Percentiles rank a stretch among this genome's conserved stretches.
Evolutionary conservation across 2,113 vertebrate genomes (phyloP).

Genomic region (Hemibagrus wyckioides): DNA sequence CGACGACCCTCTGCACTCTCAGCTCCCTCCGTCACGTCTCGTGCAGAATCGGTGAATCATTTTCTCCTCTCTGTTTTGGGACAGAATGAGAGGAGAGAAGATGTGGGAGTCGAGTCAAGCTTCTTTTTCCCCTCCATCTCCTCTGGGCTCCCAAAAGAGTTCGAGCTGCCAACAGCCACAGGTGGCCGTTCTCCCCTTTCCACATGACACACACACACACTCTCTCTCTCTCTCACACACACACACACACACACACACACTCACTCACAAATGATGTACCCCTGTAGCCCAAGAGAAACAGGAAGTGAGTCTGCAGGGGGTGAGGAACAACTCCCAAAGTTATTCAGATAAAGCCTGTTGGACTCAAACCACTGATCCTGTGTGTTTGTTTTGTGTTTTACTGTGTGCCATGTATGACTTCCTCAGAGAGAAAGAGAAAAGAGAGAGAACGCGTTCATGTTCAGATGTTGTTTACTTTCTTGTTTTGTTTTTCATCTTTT

Average conservation of each 20-base stretch:
- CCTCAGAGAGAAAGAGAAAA: not conserved
- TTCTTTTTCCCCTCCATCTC: slow-evolving; percentile 44
- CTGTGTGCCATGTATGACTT: not conserved
- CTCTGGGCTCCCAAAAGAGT: slow-evolving; percentile 44
- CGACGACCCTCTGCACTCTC: not conserved
- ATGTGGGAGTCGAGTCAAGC: slow-evolving; percentile 23
- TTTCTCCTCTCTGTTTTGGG: slow-evolving; percentile 25
- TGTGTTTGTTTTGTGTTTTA: slow-evolving; percentile 8
- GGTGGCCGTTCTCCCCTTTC: slow-evolving; percentile 43
- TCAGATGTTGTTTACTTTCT: not conserved
- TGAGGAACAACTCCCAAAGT: slow-evolving; percentile 27
- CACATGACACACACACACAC: not conserved
- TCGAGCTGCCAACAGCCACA: slow-evolving; percentile 53
- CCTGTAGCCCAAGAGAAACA: slow-evolving; percentile 47
- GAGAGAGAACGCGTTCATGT: not conserved
- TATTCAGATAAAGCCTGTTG: slow-evolving; percentile 3
- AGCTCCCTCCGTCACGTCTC: not conserved
- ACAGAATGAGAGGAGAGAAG: slow-evolving; percentile 21
- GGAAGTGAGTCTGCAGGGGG: slow-evolving; percentile 48
- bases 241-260: slow-evolving; percentile 1
- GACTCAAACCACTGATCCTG: slow-evolving; percentile 12
- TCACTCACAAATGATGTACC: slow-evolving; percentile 21
- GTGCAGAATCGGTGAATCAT: slow-evolving; percentile 15
- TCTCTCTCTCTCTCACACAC: too few species aligned
- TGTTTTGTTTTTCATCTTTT: not conserved